These are phyloP conservation scores for Maccullochella peelii DNA, from an alignment of 2,113 vertebrate genomes.

Conservation along the genomic window DNA sequence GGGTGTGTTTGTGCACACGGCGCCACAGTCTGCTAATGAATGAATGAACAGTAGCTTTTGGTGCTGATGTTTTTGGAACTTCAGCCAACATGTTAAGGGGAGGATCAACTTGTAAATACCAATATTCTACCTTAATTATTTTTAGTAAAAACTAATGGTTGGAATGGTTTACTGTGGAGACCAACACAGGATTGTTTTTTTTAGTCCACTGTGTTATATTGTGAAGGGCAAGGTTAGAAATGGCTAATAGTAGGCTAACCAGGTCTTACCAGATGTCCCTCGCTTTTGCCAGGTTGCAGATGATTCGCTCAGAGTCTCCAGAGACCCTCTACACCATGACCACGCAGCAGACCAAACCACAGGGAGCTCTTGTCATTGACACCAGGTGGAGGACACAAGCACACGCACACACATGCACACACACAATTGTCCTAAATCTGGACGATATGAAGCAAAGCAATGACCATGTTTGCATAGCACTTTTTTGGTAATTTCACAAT, in stretches of 20 bases:
- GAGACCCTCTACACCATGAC: slow-evolving; percentile 68
- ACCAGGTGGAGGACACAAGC: slow-evolving; percentile 36
- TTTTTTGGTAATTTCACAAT: background rate
- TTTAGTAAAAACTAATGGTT: background rate
- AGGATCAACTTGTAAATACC: background rate
- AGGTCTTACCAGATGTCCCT: background rate
- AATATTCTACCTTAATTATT: background rate
- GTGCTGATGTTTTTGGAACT: background rate
- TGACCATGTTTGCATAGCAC: background rate
- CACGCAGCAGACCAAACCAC: slow-evolving; percentile 60
- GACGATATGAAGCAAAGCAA: background rate
- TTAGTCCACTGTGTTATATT: background rate
- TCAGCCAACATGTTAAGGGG: background rate
- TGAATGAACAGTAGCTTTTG: background rate
- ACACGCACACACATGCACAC: background rate
- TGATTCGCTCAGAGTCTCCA: slow-evolving; percentile 58
- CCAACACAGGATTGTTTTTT: too few relatives aligned
- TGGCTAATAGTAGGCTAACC: background rate
- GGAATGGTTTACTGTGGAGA: too few relatives aligned
- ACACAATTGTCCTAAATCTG: background rate
- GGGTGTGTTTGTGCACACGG: background rate
- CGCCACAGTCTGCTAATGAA: background rate
- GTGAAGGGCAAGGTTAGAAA: background rate
- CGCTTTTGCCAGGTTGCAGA: slow-evolving; percentile 54
- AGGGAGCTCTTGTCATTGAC: slow-evolving; percentile 47